phyloP scores from a whole-genome alignment of 2,113 vertebrate species.

The Paradoxurus hermaphroditus region DNA sequence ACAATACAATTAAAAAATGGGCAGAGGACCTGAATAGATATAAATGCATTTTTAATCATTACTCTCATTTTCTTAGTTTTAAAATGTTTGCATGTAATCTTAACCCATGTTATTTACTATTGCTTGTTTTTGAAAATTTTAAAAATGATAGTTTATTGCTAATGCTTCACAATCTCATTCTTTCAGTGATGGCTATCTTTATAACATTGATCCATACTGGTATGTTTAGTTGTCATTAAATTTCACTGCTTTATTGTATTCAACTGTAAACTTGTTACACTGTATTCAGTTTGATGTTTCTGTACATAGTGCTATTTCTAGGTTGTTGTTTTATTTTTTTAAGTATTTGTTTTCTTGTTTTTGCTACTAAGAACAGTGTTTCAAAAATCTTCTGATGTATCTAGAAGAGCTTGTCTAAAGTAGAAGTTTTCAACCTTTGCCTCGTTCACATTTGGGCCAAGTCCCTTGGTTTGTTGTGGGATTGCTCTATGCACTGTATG shows the following conservation, averaged over 20 bases:
- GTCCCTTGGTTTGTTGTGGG: background rate
- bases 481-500: background rate
- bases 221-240: background rate
- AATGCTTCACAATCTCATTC: background rate
- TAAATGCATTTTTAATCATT: background rate
- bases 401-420: background rate
- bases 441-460: background rate
- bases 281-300: background rate
- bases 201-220: too few species aligned
- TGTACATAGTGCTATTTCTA: background rate
- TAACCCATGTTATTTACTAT: background rate
- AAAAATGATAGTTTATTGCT: background rate
- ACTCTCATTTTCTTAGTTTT: background rate
- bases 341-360: background rate
- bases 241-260: background rate
- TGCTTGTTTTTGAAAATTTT: background rate
- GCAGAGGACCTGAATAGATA: background rate
- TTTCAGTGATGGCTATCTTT: background rate
- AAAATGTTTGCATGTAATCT: background rate
- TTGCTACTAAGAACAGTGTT: background rate
- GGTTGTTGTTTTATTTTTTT: background rate
- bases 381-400: background rate
- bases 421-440: background rate
- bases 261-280: background rate
- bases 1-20: background rate